Base-by-base conservation (phyloP, 2,113 vertebrate genomes). In the Bos indicus region DNA sequence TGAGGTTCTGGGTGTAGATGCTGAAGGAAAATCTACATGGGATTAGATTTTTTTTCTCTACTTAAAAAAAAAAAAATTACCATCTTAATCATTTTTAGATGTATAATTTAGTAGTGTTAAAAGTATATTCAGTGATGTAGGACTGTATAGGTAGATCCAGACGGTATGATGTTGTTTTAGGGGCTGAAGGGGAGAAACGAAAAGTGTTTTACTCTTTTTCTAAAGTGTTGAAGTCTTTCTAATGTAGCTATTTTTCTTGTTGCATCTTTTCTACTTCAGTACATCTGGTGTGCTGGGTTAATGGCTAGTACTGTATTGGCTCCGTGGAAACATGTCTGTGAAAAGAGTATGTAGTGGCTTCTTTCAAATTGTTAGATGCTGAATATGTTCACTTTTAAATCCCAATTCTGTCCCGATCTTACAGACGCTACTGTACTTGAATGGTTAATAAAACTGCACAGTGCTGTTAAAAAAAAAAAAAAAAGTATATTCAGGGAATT, bases 191-290 rank as follows among this genome's bases (percentile, higher is more conserved):
- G 98, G 98, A 99, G 98, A 98, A 98, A 98, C 97, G 96, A 74
- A 98, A 97, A 97, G 97, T 98, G 98, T 99, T 99, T 98, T 98
- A 98, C 98, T 98, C 99, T 99, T 98, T 98, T 99, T 99, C 98
- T 98, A 99, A 99, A 99, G 99, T 99, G 99, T 99, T 99, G 97
- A 96, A 64, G 98, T 99, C 99, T 99, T 99, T 99, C 98, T 97
- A 98, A 98, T 98, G 99, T 99, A 99, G 98, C 98, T 99, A 99
- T 99, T 98, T 97, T 98, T 98, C 98, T 98, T 98, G 98, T 99
- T 98, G 98, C 99, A 99, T 99, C 98, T 99, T 99, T 99, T 98
- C 98, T 99, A 98, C 98, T 98, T 98, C 98, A 98, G 28, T 62
- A 62, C 28, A 62, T 6, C 6, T 30, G 3, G 60, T 62, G 6